phyloP scores from a whole-genome alignment of 37 sponge, comb jelly and placozoan genomes.

The Crambe crambe region DNA sequence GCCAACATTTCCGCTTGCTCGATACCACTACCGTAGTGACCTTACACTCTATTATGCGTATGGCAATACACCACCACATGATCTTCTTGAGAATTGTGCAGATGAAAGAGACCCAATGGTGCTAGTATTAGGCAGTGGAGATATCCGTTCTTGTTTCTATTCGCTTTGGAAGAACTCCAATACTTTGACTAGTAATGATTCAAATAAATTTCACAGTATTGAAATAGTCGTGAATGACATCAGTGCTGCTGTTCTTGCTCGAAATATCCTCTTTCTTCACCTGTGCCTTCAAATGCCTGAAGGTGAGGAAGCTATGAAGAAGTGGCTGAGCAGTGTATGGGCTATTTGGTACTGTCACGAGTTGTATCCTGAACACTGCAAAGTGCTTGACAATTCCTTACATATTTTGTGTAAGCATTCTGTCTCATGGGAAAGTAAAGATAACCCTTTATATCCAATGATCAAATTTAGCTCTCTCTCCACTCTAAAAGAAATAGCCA shows the following conservation, averaged over 20 bases:
- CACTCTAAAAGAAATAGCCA: not conserved
- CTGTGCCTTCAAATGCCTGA: slow-evolving; percentile 12
- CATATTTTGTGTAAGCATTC: not conserved
- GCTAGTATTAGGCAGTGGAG: slow-evolving; percentile 50
- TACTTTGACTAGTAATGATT: not conserved
- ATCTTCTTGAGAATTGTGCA: slow-evolving; percentile 12
- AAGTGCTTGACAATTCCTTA: slow-evolving; percentile 9
- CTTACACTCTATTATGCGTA: slow-evolving; percentile 29
- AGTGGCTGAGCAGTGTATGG: slow-evolving; percentile 54
- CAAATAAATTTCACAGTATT: slow-evolving; percentile 23
- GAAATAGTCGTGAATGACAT: slow-evolving; percentile 50
- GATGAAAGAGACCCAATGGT: slow-evolving; percentile 13
- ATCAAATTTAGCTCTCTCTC: not conserved
- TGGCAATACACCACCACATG: slow-evolving; percentile 48
- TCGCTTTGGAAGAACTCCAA: slow-evolving; percentile 58
- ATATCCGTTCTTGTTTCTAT: slow-evolving; percentile 48
- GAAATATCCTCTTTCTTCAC: slow-evolving; percentile 47
- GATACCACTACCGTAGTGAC: not conserved
- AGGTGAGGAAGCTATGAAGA: not conserved
- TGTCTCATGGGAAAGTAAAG: not conserved
- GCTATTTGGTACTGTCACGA: slow-evolving; percentile 58
- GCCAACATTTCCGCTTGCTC: slow-evolving; percentile 25
- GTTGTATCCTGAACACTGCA: slow-evolving; percentile 23
- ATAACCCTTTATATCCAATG: not conserved
- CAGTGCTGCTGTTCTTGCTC: too few relatives aligned